Percentiles rank a stretch among this genome's conserved stretches.
These are phyloP conservation scores for Meliscaeva auricollis DNA, from an alignment of 2,888 invertebrate species.

Conservation along the genomic window DNA sequence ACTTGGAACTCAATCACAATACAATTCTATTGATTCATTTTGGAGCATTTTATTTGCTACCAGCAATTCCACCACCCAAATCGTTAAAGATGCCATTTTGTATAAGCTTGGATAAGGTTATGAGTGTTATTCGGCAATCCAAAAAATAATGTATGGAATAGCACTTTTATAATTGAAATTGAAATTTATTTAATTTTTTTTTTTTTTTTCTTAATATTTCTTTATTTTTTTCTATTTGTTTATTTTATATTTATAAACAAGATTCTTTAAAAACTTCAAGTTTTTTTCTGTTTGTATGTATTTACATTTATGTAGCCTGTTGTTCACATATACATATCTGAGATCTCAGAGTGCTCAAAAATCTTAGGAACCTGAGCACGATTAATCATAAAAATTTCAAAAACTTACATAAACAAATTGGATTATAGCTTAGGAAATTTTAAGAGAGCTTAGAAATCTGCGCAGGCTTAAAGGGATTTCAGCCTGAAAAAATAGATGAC, in stretches of 20 bases:
- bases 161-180: background rate
- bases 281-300: too few species aligned
- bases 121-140: conserved; percentile 31
- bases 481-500: too few species aligned
- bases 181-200: background rate
- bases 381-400: too few species aligned
- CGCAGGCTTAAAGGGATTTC: too few species aligned
- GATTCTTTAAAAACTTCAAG: too few species aligned
- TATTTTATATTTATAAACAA: conserved; percentile 5
- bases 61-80: conserved; percentile 80
- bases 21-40: conserved; percentile 80
- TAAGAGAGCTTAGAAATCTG: too few species aligned
- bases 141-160: background rate
- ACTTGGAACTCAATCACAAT: conserved; percentile 78
- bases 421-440: too few species aligned
- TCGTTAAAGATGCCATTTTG: conserved; percentile 42
- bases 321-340: too few species aligned
- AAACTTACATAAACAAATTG: too few species aligned
- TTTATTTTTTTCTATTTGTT: background rate
- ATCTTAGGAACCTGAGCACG: too few species aligned
- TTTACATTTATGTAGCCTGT: too few species aligned
- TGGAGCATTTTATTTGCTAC: conserved; percentile 80
- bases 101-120: conserved; percentile 34
- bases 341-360: too few species aligned
- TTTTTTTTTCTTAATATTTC: background rate